Conservation (phyloP, 2,797 vertebrate genomes). For the Xenopus petersii region DNA sequence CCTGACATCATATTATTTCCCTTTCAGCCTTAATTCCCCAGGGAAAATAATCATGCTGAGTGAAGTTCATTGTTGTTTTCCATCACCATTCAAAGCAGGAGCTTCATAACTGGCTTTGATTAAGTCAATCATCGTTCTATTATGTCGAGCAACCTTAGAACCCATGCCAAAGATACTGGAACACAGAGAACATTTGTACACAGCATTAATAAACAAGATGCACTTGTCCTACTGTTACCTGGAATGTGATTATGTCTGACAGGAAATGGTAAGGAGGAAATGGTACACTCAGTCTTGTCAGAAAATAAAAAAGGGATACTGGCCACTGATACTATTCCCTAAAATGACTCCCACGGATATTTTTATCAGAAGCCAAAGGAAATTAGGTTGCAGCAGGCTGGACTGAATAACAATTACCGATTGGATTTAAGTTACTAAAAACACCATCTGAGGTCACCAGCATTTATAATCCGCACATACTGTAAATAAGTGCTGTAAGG, state of each 20-base stretch:
- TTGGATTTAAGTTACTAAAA: too few species aligned
- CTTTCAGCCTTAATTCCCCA: constrained; percentile 33
- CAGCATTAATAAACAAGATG: neutral
- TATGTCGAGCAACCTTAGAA: neutral
- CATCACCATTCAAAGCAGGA: constrained; percentile 1
- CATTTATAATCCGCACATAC: too few species aligned
- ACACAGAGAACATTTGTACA: neutral
- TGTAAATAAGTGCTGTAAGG: too few species aligned
- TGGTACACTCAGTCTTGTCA: neutral
- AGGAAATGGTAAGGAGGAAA: neutral
- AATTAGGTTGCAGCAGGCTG: too few species aligned
- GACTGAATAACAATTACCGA: too few species aligned
- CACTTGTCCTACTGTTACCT: neutral
- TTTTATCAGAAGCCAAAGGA: too few species aligned
- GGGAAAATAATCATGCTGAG: constrained; percentile 26
- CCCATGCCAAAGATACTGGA: neutral
- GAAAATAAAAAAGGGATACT: too few species aligned
- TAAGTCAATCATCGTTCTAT: neutral
- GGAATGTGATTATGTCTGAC: neutral
- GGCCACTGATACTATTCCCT: too few species aligned
- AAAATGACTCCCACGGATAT: too few species aligned
- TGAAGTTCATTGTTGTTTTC: constrained; percentile 22
- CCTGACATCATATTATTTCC: constrained; percentile 27
- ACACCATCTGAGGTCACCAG: too few species aligned
- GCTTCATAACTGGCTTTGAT: constrained; percentile 1